phyloP scores from a whole-genome alignment of 2,888 invertebrate genomes.

The Drosophila atripex region DNA sequence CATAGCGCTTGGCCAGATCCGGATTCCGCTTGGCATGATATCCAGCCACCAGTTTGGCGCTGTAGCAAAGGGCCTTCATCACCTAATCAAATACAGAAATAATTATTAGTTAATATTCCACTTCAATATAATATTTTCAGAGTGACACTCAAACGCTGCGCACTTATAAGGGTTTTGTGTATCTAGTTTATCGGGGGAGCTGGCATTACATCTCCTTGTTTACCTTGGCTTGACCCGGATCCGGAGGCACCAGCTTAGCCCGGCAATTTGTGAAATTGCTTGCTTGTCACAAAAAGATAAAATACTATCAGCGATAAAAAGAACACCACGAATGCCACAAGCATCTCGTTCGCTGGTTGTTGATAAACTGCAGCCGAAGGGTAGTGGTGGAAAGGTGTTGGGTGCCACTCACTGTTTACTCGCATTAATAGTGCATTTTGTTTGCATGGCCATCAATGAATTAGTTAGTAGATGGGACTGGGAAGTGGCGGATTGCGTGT shows the following conservation, averaged over 20 bases:
- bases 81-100: conserved; percentile 84
- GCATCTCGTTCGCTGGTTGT: conserved; percentile 51
- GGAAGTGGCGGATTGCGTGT: conserved; percentile 10
- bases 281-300: conserved; percentile 70
- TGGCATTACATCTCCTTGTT: conserved; percentile 11
- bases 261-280: conserved; percentile 63
- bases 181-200: conserved; percentile 10
- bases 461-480: conserved; percentile 2
- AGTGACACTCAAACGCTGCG: neutral
- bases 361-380: conserved; percentile 28
- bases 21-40: conserved; percentile 86
- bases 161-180: conserved; percentile 2
- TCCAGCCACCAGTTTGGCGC: conserved; percentile 89
- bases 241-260: conserved; percentile 23
- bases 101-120: neutral
- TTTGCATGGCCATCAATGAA: conserved; percentile 47
- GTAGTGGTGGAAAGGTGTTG: conserved; percentile 2
- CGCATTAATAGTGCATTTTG: conserved; percentile 37
- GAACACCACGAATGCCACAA: conserved; percentile 66
- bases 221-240: conserved; percentile 46
- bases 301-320: conserved; percentile 73
- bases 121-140: neutral
- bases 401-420: conserved; percentile 8
- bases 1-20: conserved; percentile 86
- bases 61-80: conserved; percentile 91